phyloP scores from a whole-genome alignment of 2,797 vertebrate species.

The Acestrorhynchus altus region DNA sequence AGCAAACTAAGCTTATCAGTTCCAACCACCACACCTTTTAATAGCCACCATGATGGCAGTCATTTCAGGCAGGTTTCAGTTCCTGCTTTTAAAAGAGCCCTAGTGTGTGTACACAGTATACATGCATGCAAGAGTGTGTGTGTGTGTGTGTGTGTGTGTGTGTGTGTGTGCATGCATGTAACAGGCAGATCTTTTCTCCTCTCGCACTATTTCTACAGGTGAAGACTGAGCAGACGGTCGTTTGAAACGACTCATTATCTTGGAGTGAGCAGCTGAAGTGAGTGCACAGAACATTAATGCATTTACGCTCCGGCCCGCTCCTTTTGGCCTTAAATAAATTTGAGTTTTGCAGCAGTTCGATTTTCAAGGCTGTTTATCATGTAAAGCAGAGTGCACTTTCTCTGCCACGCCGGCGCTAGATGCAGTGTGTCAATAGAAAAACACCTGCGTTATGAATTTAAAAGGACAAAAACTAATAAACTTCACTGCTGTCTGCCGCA shows the following conservation, averaged over 20 bases:
- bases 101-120: constrained; percentile 27
- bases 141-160: constrained; percentile 6
- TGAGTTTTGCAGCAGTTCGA: constrained; percentile 47
- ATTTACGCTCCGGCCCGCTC: constrained; percentile 35
- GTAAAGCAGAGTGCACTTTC: constrained; percentile 50
- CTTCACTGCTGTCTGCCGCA: constrained; percentile 32
- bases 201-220: constrained; percentile 23
- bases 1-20: constrained; percentile 75
- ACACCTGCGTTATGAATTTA: constrained; percentile 49
- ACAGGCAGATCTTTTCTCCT: constrained; percentile 26
- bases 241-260: constrained; percentile 51
- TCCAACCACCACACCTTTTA: constrained; percentile 77
- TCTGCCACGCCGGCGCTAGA: constrained; percentile 35
- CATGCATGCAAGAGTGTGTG: constrained; percentile 24
- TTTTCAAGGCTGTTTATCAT: constrained; percentile 56
- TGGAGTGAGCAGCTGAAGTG: constrained; percentile 30
- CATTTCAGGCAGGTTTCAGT: constrained; percentile 70
- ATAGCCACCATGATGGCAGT: constrained; percentile 75
- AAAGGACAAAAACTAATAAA: constrained; percentile 55
- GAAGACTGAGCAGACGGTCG: constrained; percentile 19
- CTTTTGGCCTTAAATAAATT: constrained; percentile 52
- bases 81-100: constrained; percentile 64
- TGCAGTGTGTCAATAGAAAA: constrained; percentile 45
- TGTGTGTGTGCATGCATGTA: constrained; percentile 14
- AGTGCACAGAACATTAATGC: constrained; percentile 42